phyloP scores from a whole-genome alignment of 2,888 invertebrate species.

The Criorhina ranunculi region DNA sequence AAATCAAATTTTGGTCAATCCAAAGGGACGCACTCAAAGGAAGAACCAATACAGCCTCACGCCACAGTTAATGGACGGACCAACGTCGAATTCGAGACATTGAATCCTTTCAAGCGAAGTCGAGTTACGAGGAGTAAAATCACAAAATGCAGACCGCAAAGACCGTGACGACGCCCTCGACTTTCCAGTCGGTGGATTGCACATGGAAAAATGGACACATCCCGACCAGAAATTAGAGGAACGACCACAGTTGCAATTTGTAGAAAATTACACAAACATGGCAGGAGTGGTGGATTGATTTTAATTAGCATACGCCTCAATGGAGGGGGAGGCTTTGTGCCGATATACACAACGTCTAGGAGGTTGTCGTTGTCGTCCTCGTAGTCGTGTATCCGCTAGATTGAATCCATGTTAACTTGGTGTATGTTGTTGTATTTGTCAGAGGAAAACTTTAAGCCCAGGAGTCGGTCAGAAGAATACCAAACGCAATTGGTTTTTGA shows the following conservation, averaged over 20 bases:
- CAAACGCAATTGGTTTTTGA: conserved; percentile 70
- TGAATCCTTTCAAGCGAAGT: conserved; percentile 57
- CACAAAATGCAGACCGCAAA: conserved; percentile 52
- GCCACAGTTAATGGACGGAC: not conserved
- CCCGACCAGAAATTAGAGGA: conserved; percentile 53
- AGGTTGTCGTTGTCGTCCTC: not conserved
- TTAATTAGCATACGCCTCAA: conserved; percentile 71
- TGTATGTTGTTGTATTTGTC: conserved; percentile 53
- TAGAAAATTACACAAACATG: conserved; percentile 74
- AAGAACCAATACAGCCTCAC: conserved; percentile 7
- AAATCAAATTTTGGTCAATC: conserved; percentile 69
- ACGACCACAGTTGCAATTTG: conserved; percentile 69
- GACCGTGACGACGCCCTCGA: conserved; percentile 31
- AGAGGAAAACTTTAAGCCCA: conserved; percentile 42
- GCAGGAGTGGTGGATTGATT: conserved; percentile 72
- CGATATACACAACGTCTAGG: not conserved
- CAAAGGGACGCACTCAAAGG: conserved; percentile 32
- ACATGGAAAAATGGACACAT: conserved; percentile 38
- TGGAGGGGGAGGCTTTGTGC: conserved; percentile 12
- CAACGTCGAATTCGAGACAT: conserved; percentile 33
- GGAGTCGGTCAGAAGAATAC: conserved; percentile 41
- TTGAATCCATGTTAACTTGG: conserved; percentile 40
- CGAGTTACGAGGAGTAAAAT: conserved; percentile 40
- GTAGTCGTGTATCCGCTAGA: conserved; percentile 10
- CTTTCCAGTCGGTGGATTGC: conserved; percentile 32